Percentiles rank a stretch among this genome's conserved stretches.
Conservation (phyloP, 53 echinoderm and acorn worm genomes). For the Actinopyga echinites region DNA sequence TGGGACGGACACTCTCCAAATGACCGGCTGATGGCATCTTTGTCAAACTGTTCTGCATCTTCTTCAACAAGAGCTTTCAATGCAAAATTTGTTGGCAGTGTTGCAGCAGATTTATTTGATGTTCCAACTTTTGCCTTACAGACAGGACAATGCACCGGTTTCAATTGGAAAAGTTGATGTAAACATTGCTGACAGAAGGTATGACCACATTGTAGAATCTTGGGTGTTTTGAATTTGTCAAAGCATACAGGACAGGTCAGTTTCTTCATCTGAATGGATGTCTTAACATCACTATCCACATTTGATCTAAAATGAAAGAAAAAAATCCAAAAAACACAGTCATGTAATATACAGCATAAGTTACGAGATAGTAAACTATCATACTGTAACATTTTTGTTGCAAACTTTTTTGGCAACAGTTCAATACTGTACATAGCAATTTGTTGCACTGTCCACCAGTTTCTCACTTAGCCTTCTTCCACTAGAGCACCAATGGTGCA, state of each 20-base stretch:
- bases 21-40: background rate
- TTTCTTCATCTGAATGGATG: background rate
- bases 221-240: background rate
- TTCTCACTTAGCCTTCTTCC: no score
- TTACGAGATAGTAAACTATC: no score
- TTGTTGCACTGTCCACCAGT: no score
- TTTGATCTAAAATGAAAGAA: no score
- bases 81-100: background rate
- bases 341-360: no score
- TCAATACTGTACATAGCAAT: no score
- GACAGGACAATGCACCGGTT: background rate
- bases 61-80: background rate
- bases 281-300: no score
- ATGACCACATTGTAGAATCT: background rate
- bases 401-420: no score
- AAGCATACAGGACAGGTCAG: constrained; percentile 1
- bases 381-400: no score
- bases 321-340: no score
- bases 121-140: background rate
- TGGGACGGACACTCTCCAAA: background rate
- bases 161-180: background rate
- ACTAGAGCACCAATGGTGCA: no score
- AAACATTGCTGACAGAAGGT: background rate
- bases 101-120: background rate
- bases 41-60: background rate